Evolutionary conservation across 2,888 invertebrate species (phyloP).

Genomic region (Cinara cedri): DNA sequence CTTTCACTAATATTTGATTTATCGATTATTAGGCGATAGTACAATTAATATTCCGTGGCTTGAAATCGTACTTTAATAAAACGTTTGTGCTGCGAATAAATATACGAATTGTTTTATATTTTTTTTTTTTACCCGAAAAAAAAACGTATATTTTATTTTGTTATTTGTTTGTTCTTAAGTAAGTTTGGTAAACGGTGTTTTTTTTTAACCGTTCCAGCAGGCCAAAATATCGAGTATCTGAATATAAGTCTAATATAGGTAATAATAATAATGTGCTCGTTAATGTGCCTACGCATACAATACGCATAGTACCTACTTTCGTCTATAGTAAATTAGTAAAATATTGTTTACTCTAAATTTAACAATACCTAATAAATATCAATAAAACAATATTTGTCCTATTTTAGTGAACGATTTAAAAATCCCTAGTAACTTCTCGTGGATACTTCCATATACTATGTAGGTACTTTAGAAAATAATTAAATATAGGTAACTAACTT

Average conservation of each 20-base stretch:
- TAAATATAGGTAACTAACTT: too few species aligned
- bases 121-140: too few species aligned
- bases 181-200: too few species aligned
- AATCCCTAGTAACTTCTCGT: not conserved
- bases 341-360: constrained; percentile 5
- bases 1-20: not conserved
- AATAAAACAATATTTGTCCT: constrained; percentile 1
- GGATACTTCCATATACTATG: too few species aligned
- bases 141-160: too few species aligned
- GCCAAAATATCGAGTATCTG: not conserved
- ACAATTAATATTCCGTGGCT: too few species aligned
- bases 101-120: too few species aligned
- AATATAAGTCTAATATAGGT: not conserved
- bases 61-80: not conserved
- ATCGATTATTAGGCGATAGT: too few species aligned
- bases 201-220: not conserved
- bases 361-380: constrained; percentile 7
- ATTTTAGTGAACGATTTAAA: constrained; percentile 19
- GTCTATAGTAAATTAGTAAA: constrained; percentile 7
- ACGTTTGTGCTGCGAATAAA: too few species aligned
- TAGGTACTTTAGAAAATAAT: too few species aligned
- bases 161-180: too few species aligned
- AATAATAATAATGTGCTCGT: not conserved
- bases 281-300: not conserved
- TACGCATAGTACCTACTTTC: not conserved